Evolutionary conservation across 1,140 invertebrate genomes (phyloP), one percentile per base, ranked within the genome.

Genomic region (Hylyphantes graminicola): DNA sequence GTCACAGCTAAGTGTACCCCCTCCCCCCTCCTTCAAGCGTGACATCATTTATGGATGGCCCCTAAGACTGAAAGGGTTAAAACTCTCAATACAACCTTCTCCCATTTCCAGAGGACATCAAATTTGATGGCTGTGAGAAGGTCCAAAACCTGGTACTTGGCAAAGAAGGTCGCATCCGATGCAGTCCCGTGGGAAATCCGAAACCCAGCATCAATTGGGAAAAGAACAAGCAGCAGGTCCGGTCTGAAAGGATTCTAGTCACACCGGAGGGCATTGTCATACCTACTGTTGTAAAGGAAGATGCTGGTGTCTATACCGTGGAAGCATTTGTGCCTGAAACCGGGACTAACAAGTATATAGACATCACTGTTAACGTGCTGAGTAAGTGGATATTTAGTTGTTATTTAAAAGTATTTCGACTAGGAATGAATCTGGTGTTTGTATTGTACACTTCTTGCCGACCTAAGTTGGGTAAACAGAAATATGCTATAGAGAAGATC

Each of bases 151-250:
- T 95, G 0, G 93, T 94, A n/a, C 92, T 95, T 83, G 95, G 93
- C 87, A 92, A 65, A 55, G 65, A 85, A 61, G 74, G 74, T 13
- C 51, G 51, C 3, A 92, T 97, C 7, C 93, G 92, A 88, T 98
- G 97, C 87, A 92, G 94, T 89, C 96, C 97, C 0, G 93, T 92
- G 67, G 95, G 96, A 0, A 94, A 94, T 89, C 96, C 96, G 12
- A 91, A 94, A 35, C 95, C 96, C 0, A 92, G 91, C 13, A 93
- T 97, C n/a, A 94, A 95, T 88, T 97, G 96, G 96, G 91, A 93
- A 64, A 93, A 93, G 88, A 93, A 96, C 88, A 93, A 93, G 88
- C 93, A 96, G 88, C 93, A 93, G 13, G 90, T 93, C 85, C 88
- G 90, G 67, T 68, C 73, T 0, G 82, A 85, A 6, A 63, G 73